Conservation (phyloP, 2,113 vertebrate species). For the Dendrocopos noguchii region DNA sequence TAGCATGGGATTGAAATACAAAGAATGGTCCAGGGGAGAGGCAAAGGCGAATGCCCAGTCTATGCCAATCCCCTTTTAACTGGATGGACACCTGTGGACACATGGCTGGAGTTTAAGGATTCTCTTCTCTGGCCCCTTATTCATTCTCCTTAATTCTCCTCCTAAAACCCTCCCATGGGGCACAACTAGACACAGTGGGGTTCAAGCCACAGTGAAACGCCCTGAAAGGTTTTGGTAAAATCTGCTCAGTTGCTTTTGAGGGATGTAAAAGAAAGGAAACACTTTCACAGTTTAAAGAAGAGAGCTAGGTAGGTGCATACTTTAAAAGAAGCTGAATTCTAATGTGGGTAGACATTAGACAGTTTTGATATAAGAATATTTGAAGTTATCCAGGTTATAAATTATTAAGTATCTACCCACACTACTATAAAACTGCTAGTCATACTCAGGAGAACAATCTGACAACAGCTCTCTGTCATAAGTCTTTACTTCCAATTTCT, state of each 20-base stretch:
- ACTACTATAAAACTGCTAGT: neutral
- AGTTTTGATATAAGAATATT: slow-evolving; percentile 1
- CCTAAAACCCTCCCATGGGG: neutral
- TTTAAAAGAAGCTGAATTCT: neutral
- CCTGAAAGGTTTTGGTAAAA: neutral
- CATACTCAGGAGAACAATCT: neutral
- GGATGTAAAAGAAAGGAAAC: neutral
- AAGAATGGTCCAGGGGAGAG: neutral
- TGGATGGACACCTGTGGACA: neutral
- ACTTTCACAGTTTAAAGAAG: neutral
- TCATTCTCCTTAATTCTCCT: neutral
- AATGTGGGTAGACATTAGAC: neutral
- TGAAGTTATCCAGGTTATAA: neutral
- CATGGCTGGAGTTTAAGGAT: neutral
- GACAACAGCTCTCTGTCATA: neutral
- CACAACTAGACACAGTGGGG: neutral
- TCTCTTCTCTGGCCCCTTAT: neutral
- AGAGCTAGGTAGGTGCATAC: accelerated
- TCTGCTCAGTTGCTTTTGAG: neutral
- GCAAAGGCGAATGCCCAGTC: neutral
- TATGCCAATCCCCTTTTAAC: neutral
- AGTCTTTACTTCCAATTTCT: neutral
- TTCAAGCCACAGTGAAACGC: neutral
- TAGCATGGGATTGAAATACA: neutral
- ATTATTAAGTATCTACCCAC: slow-evolving; percentile 4